These are phyloP conservation scores for Sciurus carolinensis DNA, from an alignment of 2,797 vertebrate species.

Conservation along the genomic window DNA sequence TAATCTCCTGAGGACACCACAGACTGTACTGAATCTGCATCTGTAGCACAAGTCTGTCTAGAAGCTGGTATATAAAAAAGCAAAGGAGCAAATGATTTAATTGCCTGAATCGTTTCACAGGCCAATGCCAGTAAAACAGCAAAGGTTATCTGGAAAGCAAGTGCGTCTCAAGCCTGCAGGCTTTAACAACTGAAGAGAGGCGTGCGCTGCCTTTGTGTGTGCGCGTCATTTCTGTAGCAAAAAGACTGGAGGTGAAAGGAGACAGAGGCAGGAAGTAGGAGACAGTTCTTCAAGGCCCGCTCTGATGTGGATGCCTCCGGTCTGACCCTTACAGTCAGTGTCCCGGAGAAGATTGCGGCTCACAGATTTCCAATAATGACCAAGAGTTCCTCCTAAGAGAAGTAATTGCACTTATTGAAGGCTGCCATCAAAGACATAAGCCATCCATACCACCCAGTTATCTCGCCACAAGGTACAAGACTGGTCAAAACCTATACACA, in stretches of 20 bases:
- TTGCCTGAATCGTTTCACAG: neutral
- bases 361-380: conserved; percentile 26
- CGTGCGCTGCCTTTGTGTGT: neutral
- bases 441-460: neutral
- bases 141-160: neutral
- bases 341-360: neutral
- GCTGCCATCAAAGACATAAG: conserved; percentile 31
- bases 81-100: conserved; percentile 40
- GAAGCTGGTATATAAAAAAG: neutral
- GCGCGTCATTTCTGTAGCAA: neutral
- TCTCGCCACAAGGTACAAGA: neutral
- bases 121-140: neutral
- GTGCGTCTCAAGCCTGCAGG: neutral
- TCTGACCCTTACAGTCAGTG: neutral
- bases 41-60: neutral
- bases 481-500: neutral
- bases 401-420: neutral
- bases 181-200: neutral
- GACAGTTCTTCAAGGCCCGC: neutral
- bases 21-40: neutral
- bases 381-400: neutral
- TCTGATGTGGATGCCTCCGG: neutral
- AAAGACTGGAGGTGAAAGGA: neutral
- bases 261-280: neutral
- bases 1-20: neutral